These are phyloP conservation scores for Scaptomyza graminum DNA, from an alignment of 1,140 invertebrate species.

Conservation along the genomic window DNA sequence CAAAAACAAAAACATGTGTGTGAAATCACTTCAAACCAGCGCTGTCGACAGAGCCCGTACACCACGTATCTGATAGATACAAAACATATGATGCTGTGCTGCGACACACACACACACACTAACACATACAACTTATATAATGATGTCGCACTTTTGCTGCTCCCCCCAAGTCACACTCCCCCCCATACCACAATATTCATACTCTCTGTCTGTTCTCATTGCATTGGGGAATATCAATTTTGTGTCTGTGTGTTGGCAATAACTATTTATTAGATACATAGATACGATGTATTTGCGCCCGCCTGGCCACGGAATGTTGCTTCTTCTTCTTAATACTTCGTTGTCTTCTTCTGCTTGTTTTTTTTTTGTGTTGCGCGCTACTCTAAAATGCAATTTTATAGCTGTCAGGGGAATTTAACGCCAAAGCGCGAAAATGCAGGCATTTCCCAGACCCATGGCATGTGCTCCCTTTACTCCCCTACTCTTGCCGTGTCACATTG, in stretches of 20 bases:
- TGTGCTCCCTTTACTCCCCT: neutral
- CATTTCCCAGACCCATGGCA: slow-evolving; percentile 28
- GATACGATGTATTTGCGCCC: slow-evolving; percentile 59
- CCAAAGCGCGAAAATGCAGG: slow-evolving; percentile 79
- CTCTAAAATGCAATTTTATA: slow-evolving; percentile 82
- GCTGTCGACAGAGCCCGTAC: neutral
- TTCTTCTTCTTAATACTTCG: too few species aligned
- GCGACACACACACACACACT: slow-evolving; percentile 8
- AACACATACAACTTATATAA: slow-evolving; percentile 76
- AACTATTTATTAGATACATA: slow-evolving; percentile 82
- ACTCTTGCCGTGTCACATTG: slow-evolving; percentile 59
- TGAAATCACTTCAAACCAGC: slow-evolving; percentile 72
- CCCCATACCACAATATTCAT: neutral
- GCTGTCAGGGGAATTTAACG: slow-evolving; percentile 81
- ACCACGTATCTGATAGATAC: slow-evolving; percentile 74
- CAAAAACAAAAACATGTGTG: slow-evolving; percentile 62
- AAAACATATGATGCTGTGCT: slow-evolving; percentile 76
- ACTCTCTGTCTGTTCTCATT: neutral
- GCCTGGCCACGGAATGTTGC: slow-evolving; percentile 27
- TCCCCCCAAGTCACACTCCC: too few species aligned
- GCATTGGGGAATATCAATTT: slow-evolving; percentile 75
- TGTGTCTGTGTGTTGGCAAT: slow-evolving; percentile 60
- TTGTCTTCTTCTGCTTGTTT: neutral
- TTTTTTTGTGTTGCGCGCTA: slow-evolving; percentile 36
- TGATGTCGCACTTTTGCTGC: slow-evolving; percentile 78